A percentile compares a stretch with the other conserved stretches of the same genome.
Evolutionary conservation across 1,140 invertebrate species (phyloP).

Genomic region (Drosophila albomicans): DNA sequence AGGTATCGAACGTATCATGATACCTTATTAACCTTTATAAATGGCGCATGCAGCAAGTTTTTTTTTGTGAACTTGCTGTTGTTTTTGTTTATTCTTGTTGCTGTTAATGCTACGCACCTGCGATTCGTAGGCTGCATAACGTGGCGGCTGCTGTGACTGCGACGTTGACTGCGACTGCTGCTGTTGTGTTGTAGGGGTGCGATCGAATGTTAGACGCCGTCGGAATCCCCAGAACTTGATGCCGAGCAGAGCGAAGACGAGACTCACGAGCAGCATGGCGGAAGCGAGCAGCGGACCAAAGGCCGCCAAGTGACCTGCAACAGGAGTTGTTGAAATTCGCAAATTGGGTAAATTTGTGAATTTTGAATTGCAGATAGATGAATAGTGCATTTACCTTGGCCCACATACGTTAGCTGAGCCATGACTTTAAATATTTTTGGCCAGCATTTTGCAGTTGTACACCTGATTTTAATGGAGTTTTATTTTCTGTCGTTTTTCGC

Average conservation of each 20-base stretch:
- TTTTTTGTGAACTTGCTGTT: slow-evolving; percentile 20
- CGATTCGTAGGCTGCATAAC: slow-evolving; percentile 72
- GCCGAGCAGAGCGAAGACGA: slow-evolving; percentile 74
- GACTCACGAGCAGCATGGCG: slow-evolving; percentile 60
- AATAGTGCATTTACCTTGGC: slow-evolving; percentile 60
- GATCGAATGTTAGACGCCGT: slow-evolving; percentile 77
- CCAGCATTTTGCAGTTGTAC: slow-evolving; percentile 62
- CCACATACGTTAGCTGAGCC: slow-evolving; percentile 67
- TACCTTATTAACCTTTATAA: slow-evolving; percentile 57
- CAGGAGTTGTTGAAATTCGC: background rate
- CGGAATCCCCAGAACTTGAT: slow-evolving; percentile 85
- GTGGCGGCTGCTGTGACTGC: slow-evolving; percentile 46
- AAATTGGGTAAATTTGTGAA: background rate
- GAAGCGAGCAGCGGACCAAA: slow-evolving; percentile 52
- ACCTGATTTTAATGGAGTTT: slow-evolving; percentile 49
- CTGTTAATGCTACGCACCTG: slow-evolving; percentile 57
- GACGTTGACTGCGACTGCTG: slow-evolving; percentile 36
- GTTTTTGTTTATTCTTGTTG: background rate
- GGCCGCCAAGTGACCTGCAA: slow-evolving; percentile 48
- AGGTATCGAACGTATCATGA: slow-evolving; percentile 44
- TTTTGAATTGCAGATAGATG: background rate
- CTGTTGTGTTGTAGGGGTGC: slow-evolving; percentile 25
- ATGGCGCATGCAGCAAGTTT: slow-evolving; percentile 38
- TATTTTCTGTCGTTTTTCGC: slow-evolving; percentile 40
- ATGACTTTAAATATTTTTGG: slow-evolving; percentile 61